phyloP scores from a whole-genome alignment of 2,113 vertebrate genomes.

The Ptilorrhoa leucosticta region DNA sequence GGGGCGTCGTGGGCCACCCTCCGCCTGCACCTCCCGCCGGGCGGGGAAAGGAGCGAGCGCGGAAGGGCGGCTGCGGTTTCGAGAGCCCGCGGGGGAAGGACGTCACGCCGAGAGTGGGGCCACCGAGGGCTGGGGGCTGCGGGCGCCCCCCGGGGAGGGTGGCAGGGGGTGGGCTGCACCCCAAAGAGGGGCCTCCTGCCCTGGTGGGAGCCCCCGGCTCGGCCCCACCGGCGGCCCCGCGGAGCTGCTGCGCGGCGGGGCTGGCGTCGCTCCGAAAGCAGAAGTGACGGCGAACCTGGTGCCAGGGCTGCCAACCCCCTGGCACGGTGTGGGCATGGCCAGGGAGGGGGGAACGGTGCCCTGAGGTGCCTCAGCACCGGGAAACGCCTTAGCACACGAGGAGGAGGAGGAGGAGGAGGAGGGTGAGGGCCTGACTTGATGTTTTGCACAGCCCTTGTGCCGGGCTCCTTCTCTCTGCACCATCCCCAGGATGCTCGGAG shows the following conservation, averaged over 20 bases:
- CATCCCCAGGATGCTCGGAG: background rate
- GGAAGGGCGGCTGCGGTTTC: background rate
- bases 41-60: background rate
- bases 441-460: background rate
- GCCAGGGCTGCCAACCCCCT: background rate
- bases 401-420: background rate
- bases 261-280: background rate
- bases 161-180: background rate
- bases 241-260: background rate
- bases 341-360: background rate
- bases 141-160: background rate
- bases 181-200: background rate
- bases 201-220: background rate
- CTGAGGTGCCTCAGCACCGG: background rate
- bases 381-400: accelerated
- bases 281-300: background rate
- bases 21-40: background rate
- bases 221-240: background rate
- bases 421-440: accelerated
- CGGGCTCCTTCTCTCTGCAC: background rate
- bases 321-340: background rate
- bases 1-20: background rate
- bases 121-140: background rate
- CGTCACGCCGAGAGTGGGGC: background rate
- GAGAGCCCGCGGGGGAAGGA: background rate